Evolutionary conservation across 1,140 invertebrate species (phyloP), one percentile per base, ranked within the genome.

Genomic region (Drosophila nigrodunni): DNA sequence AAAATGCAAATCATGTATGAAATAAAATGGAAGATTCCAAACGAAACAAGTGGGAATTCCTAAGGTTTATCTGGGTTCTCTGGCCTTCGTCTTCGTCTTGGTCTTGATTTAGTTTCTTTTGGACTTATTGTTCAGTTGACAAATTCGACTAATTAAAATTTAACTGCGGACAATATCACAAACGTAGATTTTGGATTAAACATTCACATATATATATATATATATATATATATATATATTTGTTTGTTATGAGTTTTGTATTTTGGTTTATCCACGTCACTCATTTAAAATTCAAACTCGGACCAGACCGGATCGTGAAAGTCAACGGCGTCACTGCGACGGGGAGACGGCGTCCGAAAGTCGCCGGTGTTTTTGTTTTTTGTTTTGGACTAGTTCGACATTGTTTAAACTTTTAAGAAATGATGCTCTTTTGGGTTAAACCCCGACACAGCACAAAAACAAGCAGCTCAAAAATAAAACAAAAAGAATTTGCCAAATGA

Each of bases 301-400:
- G 57, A 71, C 85, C 46, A 46, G 57, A 74, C 85, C 85, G 80
- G 85, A 80, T 88, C 85, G 85, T 89, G 83, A 88, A 88, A 88
- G 85, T 89, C 64, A 44, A 58, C 72, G 58, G 61, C 77, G 65
- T 74, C 66, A 74, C 41, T 57, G 43, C 47, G 68, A n/a, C 50
- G 49, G 4, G 13, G 9, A 18, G 30, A 30, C 39, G 25, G 30
- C 78, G 75, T 66, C 75, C 71, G 62, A 82, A 76, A 61, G 78
- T 77, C 80, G 81, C 80, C 81, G 74, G 73, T 39, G 65, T 76
- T 30, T 30, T 30, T 21, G 18, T 30, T 30, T 30, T 6, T 30
- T 5, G 25, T 30, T 74, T 69, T 65, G 77, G 59, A 80, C 81
- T 78, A 85, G 81, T 85, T 85, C 75, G 39, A 70, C 47, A 68